Evolutionary conservation across 1,140 invertebrate species (phyloP).

Genomic region (Eriosoma lanigerum): DNA sequence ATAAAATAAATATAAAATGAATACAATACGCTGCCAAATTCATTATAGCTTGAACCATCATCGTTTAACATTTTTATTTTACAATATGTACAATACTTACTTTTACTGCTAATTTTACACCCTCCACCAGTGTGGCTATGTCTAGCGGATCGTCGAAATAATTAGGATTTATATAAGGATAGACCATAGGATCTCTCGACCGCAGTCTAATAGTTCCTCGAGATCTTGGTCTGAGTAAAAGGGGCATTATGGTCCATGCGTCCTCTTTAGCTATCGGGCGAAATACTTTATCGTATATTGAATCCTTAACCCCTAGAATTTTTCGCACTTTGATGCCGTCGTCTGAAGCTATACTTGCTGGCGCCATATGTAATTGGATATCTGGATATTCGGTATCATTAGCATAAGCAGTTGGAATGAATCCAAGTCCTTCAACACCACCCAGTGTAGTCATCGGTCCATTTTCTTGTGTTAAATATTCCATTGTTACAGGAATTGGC

Average conservation of each 20-base stretch:
- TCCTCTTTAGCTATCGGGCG: conserved; percentile 74
- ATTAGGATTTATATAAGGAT: conserved; percentile 85
- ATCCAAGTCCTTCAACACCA: conserved; percentile 81
- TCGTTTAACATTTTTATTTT: no score
- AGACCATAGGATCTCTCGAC: conserved; percentile 78
- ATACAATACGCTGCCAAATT: no score
- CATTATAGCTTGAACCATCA: no score
- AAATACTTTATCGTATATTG: conserved; percentile 76
- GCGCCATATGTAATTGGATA: conserved; percentile 84
- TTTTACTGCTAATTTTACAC: conserved; percentile 62
- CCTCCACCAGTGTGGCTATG: conserved; percentile 76
- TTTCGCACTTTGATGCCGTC: conserved; percentile 67
- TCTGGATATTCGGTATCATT: conserved; percentile 76
- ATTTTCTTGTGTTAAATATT: conserved; percentile 73
- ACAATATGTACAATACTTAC: conserved; percentile 45
- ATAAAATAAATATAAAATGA: no score
- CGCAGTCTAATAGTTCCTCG: conserved; percentile 71
- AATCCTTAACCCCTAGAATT: conserved; percentile 79
- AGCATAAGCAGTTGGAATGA: conserved; percentile 79
- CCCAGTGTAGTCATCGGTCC: conserved; percentile 83
- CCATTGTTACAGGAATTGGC: conserved; percentile 73
- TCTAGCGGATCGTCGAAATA: conserved; percentile 80
- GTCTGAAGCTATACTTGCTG: conserved; percentile 80
- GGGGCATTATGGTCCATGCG: conserved; percentile 80
- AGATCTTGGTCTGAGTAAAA: conserved; percentile 77